Percentiles rank a stretch among this genome's conserved stretches.
phyloP scores from a whole-genome alignment of 23 tunicate genomes.

The Oikopleura dioica region DNA sequence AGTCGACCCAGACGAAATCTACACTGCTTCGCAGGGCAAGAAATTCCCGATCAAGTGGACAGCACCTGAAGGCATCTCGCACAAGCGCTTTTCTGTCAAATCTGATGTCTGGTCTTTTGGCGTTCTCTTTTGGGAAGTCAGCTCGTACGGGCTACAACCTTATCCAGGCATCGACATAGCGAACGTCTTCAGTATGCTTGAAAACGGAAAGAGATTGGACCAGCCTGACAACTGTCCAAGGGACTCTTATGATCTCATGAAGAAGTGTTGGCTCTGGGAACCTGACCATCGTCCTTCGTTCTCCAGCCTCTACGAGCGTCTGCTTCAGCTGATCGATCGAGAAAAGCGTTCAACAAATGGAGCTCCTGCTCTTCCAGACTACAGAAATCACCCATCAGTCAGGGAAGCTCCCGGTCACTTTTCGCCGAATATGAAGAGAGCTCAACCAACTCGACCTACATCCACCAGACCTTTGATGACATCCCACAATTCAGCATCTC shows the following conservation, averaged over 20 bases:
- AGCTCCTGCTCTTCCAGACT: background rate
- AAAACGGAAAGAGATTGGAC: constrained; percentile 23
- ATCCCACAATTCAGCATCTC: background rate
- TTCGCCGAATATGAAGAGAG: background rate
- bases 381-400: background rate
- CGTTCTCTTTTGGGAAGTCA: background rate
- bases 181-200: background rate
- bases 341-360: too few relatives aligned
- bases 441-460: background rate
- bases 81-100: background rate
- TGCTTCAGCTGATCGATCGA: background rate
- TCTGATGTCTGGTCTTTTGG: background rate
- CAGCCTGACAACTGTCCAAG: constrained; percentile 40
- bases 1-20: background rate
- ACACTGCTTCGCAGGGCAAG: background rate
- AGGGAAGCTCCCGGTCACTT: background rate
- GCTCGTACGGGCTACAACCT: background rate
- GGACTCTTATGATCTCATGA: constrained; percentile 25
- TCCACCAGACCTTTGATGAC: background rate
- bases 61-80: background rate
- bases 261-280: constrained; percentile 42
- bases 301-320: background rate
- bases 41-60: background rate
- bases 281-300: constrained; percentile 11
- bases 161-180: background rate